Conservation (phyloP, 2,888 invertebrate genomes). For the Papilio demoleus region DNA sequence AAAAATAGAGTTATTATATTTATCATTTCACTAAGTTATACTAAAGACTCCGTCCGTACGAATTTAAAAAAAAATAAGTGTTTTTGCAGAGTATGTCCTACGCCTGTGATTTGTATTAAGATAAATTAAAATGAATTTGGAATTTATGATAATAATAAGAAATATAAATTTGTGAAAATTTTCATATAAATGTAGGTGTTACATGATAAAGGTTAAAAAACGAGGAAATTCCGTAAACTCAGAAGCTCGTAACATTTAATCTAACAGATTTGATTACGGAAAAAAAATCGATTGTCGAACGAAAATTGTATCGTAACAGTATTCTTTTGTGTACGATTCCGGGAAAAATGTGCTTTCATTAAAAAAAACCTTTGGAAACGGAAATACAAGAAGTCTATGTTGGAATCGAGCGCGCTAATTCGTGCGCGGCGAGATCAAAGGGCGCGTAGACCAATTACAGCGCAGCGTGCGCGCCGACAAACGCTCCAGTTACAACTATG, state of each 20-base stretch:
- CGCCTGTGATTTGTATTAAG: too few species aligned
- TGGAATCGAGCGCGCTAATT: slow-evolving; percentile 67
- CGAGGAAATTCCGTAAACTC: neutral
- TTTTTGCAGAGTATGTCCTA: too few species aligned
- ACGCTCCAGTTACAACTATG: slow-evolving; percentile 65
- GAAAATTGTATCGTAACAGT: slow-evolving; percentile 24
- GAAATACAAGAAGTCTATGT: slow-evolving; percentile 63
- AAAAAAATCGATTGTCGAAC: slow-evolving; percentile 28
- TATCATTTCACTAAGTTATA: too few species aligned
- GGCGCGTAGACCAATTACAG: slow-evolving; percentile 63
- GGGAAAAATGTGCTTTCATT: slow-evolving; percentile 39
- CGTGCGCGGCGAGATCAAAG: slow-evolving; percentile 78
- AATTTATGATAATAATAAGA: too few species aligned
- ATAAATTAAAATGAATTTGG: too few species aligned
- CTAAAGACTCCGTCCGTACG: too few species aligned
- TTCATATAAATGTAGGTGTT: too few species aligned
- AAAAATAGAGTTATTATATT: too few species aligned
- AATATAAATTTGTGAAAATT: too few species aligned
- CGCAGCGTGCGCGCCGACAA: slow-evolving; percentile 68
- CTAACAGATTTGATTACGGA: neutral
- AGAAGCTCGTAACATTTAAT: slow-evolving; percentile 1
- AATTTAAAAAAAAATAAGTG: too few species aligned
- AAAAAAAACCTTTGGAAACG: slow-evolving; percentile 59
- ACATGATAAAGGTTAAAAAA: neutral
- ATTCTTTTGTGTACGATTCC: slow-evolving; percentile 34